phyloP scores from a whole-genome alignment of 2,113 vertebrate genomes.

The Empidonax alnorum region DNA sequence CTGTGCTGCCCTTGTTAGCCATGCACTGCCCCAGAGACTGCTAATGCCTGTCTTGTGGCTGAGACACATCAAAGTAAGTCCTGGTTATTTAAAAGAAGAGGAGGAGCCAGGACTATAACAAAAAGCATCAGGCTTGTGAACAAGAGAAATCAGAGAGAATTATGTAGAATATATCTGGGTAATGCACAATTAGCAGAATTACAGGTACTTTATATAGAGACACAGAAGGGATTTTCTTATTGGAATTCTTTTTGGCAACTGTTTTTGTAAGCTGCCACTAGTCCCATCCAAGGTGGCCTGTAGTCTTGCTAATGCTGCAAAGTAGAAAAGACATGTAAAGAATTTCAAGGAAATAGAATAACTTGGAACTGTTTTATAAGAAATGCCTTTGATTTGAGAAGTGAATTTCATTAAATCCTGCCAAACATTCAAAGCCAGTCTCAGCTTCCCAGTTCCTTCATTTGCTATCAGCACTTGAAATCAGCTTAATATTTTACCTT shows the following conservation, averaged over 20 bases:
- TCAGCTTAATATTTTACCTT: slow-evolving; percentile 60
- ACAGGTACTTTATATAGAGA: background rate
- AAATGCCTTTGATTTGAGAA: slow-evolving; percentile 24
- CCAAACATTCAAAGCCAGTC: slow-evolving; percentile 20
- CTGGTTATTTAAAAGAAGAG: background rate
- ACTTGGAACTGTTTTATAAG: background rate
- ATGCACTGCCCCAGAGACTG: background rate
- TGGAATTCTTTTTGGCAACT: background rate
- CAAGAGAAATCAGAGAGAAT: background rate
- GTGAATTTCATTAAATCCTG: slow-evolving; percentile 48
- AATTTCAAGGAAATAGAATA: background rate
- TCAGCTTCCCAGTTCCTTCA: background rate
- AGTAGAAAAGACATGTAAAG: background rate
- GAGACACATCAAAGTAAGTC: background rate
- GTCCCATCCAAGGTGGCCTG: background rate
- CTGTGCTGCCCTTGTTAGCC: background rate
- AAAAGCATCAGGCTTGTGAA: background rate
- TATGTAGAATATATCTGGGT: background rate
- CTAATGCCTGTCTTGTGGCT: background rate
- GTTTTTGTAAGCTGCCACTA: background rate
- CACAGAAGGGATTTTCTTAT: background rate
- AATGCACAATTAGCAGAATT: background rate
- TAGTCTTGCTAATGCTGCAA: background rate
- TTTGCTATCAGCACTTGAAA: slow-evolving; percentile 36
- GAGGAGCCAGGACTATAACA: background rate